A percentile compares a stretch with the other conserved stretches of the same genome.
These are phyloP conservation scores for Podarcis lilfordi DNA, from an alignment of 2,797 vertebrate species.

Conservation along the genomic window DNA sequence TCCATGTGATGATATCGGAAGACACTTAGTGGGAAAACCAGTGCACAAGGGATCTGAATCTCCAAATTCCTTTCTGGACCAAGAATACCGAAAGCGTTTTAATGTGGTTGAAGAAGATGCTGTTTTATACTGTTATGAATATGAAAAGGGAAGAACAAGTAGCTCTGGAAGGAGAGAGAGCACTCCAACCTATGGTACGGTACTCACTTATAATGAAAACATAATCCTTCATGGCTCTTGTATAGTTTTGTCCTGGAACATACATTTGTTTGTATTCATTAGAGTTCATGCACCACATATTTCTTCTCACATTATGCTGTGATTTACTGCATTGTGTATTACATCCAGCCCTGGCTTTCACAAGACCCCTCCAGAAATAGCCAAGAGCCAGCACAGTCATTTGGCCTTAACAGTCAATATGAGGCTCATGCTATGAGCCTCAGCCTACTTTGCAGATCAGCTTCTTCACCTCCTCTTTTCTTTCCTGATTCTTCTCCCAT, in stretches of 20 bases:
- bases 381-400: not conserved
- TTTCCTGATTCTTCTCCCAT: not conserved
- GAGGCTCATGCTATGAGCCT: no score
- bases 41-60: slow-evolving; percentile 94
- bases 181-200: slow-evolving; percentile 93
- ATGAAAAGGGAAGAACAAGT: slow-evolving; percentile 92
- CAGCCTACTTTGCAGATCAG: not conserved
- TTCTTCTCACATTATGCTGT: not conserved
- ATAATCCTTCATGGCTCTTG: slow-evolving; percentile 18
- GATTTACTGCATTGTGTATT: not conserved
- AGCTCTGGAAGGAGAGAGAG: slow-evolving; percentile 91
- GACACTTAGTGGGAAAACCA: slow-evolving; percentile 85
- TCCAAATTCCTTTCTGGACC: slow-evolving; percentile 98
- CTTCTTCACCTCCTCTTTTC: no score
- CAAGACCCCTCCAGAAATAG: not conserved
- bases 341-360: not conserved
- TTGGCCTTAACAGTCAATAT: not conserved
- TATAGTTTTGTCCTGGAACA: slow-evolving; percentile 46
- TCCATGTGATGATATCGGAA: slow-evolving; percentile 87
- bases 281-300: not conserved
- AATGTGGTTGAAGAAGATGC: slow-evolving; percentile 94
- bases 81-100: slow-evolving; percentile 91
- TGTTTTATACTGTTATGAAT: slow-evolving; percentile 96
- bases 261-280: not conserved
- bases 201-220: slow-evolving; percentile 41